Evolutionary conservation across 2,113 vertebrate genomes (phyloP), one percentile per base, ranked within the genome.

Genomic region (Thymallus thymallus): DNA sequence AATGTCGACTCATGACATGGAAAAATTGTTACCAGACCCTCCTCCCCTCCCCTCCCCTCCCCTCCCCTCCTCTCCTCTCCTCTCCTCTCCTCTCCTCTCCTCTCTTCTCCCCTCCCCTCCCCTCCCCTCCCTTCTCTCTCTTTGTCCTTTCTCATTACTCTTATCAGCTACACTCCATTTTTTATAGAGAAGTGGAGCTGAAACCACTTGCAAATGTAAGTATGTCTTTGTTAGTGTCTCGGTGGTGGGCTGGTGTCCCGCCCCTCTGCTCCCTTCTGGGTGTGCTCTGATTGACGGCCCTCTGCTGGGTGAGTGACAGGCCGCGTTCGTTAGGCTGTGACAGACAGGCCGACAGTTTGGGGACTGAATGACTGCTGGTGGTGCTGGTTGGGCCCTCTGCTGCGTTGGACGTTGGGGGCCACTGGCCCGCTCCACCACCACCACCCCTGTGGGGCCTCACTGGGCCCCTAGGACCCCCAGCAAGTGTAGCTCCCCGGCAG

Each of bases 101-200:
- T n/a, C 48, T 69, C 88, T n/a, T n/a, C 84, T 41, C 82, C 80
- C 71, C 77, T 67, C 30, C 58, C 73, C 23, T 10, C 66, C 67
- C 64, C 32, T 10, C 71, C 84, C 82, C 48, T 18, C 48, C 48
- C n/a, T 18, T 16, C 48, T 18, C 18, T 82, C 81, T 84, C 89
- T 88, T 88, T 87, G 86, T 88, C 82, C 83, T 90, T 91, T 89
- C 89, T 91, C 89, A 87, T 88, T 76, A 73, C 84, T 85, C 86
- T 93, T 93, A 93, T 93, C 93, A 91, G 89, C 55, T n/a, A 82
- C 87, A 92, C 90, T 93, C 88, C 86, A 90, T 93, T 89, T 85
- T 87, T 83, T 71, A 85, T 85, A 89, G 86, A 87, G 83, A 84
- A 65, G 80, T 76, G 88, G 84, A 83, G 74, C 86, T 90, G 80